Conservation (phyloP, 2,113 vertebrate genomes). For the Anguilla japonica region DNA sequence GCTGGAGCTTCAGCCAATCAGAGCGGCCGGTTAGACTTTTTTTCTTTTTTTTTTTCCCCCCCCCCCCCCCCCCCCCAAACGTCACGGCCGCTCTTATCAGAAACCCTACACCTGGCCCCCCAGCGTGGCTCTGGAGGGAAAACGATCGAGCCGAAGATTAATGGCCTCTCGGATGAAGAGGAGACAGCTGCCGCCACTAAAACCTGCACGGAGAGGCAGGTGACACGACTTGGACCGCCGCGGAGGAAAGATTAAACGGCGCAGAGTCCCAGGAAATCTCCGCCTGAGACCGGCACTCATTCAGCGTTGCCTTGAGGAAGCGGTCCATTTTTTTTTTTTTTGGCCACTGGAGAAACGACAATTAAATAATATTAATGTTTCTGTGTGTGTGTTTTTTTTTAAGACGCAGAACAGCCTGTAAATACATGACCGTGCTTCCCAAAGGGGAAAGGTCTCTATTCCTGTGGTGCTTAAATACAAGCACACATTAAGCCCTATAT, state of each 20-base stretch:
- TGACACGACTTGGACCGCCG: background rate
- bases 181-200: background rate
- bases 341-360: background rate
- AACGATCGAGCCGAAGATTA: background rate
- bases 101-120: background rate
- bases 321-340: background rate
- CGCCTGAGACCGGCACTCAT: background rate
- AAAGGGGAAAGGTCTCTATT: no score
- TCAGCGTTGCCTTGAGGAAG: background rate
- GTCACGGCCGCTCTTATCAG: background rate
- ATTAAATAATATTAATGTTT: background rate
- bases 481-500: no score
- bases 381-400: no score
- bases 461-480: no score
- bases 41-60: no score
- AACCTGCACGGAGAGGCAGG: background rate
- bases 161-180: background rate
- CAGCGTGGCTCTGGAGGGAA: background rate
- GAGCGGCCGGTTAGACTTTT: background rate
- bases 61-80: background rate
- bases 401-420: no score
- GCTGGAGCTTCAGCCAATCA: conserved; percentile 11
- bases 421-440: no score
- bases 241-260: background rate
- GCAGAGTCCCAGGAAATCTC: background rate